Percentiles rank a stretch among this genome's conserved stretches.
Evolutionary conservation across 2,797 vertebrate genomes (phyloP).

Genomic region (Pterois miles): DNA sequence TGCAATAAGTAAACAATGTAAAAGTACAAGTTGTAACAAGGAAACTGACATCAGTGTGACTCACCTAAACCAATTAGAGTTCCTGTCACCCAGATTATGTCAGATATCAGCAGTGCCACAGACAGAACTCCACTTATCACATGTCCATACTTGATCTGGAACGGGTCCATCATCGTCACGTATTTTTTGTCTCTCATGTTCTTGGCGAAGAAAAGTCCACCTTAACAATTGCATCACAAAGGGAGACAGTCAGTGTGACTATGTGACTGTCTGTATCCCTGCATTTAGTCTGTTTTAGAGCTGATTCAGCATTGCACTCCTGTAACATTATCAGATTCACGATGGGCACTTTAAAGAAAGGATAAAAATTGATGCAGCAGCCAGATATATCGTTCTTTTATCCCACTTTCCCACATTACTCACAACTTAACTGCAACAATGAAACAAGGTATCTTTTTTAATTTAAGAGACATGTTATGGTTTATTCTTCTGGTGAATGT

Average conservation of each 20-base stretch:
- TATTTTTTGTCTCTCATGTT: constrained; percentile 70
- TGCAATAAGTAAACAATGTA: neutral
- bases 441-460: no score
- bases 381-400: neutral
- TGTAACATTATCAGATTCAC: neutral
- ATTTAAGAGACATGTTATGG: no score
- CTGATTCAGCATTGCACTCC: neutral
- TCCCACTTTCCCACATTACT: neutral
- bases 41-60: neutral
- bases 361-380: neutral
- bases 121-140: constrained; percentile 59
- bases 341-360: neutral
- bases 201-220: constrained; percentile 73
- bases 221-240: constrained; percentile 41
- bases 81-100: constrained; percentile 65
- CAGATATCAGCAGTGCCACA: constrained; percentile 58
- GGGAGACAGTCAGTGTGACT: neutral
- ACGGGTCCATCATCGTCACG: constrained; percentile 77
- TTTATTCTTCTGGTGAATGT: no score
- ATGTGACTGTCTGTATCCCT: neutral
- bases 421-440: neutral
- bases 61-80: constrained; percentile 71
- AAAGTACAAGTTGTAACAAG: neutral
- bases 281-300: neutral
- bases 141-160: constrained; percentile 73